A percentile compares a stretch with the other conserved stretches of the same genome.
phyloP scores from a whole-genome alignment of 2,113 vertebrate species.

The Nipponia nippon region DNA sequence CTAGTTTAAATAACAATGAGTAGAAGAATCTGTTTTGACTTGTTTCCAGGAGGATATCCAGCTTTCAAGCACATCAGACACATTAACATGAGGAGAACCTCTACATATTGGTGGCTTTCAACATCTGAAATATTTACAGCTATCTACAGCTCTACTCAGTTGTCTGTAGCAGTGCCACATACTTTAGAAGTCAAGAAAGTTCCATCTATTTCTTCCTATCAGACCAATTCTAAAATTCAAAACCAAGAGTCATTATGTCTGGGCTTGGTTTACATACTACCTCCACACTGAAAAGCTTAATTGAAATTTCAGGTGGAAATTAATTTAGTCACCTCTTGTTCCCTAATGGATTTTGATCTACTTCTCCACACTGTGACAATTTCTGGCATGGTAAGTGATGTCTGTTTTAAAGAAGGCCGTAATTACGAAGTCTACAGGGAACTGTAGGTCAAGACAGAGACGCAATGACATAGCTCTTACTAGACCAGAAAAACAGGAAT shows the following conservation, averaged over 20 bases:
- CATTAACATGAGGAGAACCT: slow-evolving; percentile 5
- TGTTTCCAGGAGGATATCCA: background rate
- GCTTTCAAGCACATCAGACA: background rate
- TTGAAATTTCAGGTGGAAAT: slow-evolving; percentile 54
- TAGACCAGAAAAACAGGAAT: slow-evolving; percentile 50
- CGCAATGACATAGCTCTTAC: slow-evolving; percentile 6
- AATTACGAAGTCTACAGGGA: slow-evolving; percentile 45
- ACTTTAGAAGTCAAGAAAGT: background rate
- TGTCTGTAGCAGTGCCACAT: background rate
- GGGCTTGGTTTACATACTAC: background rate
- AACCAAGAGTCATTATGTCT: background rate
- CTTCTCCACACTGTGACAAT: slow-evolving; percentile 19
- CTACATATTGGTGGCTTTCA: background rate
- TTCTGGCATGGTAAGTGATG: slow-evolving; percentile 12
- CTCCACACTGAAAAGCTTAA: slow-evolving; percentile 8
- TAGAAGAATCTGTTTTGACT: background rate
- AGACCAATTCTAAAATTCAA: background rate
- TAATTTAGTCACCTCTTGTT: slow-evolving; percentile 16
- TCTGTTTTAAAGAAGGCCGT: slow-evolving; percentile 31
- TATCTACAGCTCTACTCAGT: background rate
- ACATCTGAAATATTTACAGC: background rate
- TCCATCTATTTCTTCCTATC: background rate
- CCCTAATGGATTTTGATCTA: slow-evolving; percentile 37
- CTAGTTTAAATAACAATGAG: background rate
- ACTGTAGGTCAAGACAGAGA: slow-evolving; percentile 22